These are phyloP conservation scores for Bettongia penicillata DNA, from an alignment of 2,113 vertebrate species.

Conservation along the genomic window DNA sequence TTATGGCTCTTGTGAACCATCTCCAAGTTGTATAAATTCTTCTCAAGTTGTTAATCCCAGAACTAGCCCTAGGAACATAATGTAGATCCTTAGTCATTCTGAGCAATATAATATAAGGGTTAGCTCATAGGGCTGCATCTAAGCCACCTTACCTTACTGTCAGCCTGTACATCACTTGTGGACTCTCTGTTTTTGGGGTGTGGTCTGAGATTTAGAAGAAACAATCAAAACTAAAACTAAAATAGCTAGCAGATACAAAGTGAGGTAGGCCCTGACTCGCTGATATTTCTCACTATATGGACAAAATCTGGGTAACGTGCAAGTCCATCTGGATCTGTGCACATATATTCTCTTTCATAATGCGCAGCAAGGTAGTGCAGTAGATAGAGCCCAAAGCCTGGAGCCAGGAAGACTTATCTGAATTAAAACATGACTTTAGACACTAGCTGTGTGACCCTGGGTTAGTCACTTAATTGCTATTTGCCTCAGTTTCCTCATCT, in stretches of 20 bases:
- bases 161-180: neutral
- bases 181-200: neutral
- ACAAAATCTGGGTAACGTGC: neutral
- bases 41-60: slow-evolving; percentile 20
- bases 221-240: neutral
- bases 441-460: neutral
- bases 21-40: neutral
- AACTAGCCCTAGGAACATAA: neutral
- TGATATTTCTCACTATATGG: neutral
- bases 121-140: rapidly evolving
- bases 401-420: slow-evolving; percentile 12
- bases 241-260: neutral
- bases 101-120: neutral
- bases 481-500: neutral
- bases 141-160: neutral
- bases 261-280: neutral
- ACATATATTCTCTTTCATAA: neutral
- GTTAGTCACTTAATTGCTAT: neutral
- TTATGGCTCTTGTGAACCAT: neutral
- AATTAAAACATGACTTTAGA: slow-evolving; percentile 1
- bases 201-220: neutral
- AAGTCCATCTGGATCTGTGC: neutral
- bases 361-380: neutral
- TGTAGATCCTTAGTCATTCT: neutral
- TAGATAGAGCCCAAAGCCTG: slow-evolving; percentile 13